phyloP scores from a whole-genome alignment of 2,113 vertebrate species.

The Dromiciops gliroides region DNA sequence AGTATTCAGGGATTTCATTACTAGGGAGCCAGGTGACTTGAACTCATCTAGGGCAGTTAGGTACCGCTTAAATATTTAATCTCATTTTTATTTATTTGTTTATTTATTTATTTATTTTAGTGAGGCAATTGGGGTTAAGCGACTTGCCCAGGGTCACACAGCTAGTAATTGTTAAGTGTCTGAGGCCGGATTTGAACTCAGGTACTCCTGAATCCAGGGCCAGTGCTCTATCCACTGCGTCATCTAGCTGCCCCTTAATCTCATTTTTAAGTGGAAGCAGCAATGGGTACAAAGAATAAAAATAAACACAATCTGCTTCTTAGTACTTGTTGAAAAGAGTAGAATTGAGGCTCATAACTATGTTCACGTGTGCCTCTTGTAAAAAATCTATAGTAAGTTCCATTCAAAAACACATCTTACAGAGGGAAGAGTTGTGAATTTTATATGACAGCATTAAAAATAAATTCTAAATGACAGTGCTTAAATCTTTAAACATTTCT shows the following conservation, averaged over 20 bases:
- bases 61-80: constrained; percentile 17
- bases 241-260: too few species aligned
- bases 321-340: constrained; percentile 39
- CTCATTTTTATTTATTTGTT: constrained; percentile 75
- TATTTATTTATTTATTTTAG: too few species aligned
- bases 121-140: too few species aligned
- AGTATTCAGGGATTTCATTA: background rate
- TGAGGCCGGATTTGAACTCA: too few species aligned
- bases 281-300: constrained; percentile 35
- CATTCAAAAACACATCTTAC: constrained; percentile 45
- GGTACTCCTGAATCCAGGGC: too few species aligned
- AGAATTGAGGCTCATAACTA: constrained; percentile 50
- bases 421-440: constrained; percentile 29
- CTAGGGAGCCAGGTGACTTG: background rate
- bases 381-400: constrained; percentile 50
- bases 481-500: constrained; percentile 57
- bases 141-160: too few species aligned
- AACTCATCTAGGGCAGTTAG: background rate
- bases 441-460: constrained; percentile 63
- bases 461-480: constrained; percentile 38
- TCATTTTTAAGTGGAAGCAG: constrained; percentile 76
- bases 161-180: too few species aligned
- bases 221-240: too few species aligned
- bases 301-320: constrained; percentile 50
- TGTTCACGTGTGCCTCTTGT: constrained; percentile 57